These are phyloP conservation scores for Platyura marginata DNA, from an alignment of 1,140 invertebrate genomes.

Conservation along the genomic window DNA sequence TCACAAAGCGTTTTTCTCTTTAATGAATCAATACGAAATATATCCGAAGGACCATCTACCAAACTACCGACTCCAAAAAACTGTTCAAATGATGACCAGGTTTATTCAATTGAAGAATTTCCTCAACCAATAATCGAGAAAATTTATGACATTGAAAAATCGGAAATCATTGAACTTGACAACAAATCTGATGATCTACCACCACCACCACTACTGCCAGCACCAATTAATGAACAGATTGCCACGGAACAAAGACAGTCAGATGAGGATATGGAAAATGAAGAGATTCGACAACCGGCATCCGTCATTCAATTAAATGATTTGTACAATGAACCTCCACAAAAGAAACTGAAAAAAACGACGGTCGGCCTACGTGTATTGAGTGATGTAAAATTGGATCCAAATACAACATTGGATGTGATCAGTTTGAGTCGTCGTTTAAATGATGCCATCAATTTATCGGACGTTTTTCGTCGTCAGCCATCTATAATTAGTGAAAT, in stretches of 20 bases:
- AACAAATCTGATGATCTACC: not conserved
- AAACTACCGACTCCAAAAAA: not conserved
- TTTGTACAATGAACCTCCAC: not conserved
- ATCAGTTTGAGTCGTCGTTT: not conserved
- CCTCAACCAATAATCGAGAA: not conserved
- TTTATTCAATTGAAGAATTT: not conserved
- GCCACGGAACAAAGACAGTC: not conserved
- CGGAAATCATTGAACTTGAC: not conserved
- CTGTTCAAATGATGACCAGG: not conserved
- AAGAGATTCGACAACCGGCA: not conserved
- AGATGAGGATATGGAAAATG: not conserved
- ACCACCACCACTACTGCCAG: no score
- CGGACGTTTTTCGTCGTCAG: no score
- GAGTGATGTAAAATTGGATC: constrained; percentile 2
- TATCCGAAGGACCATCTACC: not conserved
- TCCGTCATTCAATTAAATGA: not conserved
- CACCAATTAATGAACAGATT: no score
- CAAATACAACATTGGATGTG: not conserved
- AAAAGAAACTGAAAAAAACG: not conserved
- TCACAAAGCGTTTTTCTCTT: not conserved
- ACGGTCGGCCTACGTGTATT: not conserved
- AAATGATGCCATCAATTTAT: not conserved
- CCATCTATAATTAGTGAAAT: no score
- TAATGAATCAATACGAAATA: no score
- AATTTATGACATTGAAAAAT: not conserved